A percentile compares a stretch with the other conserved stretches of the same genome.
Evolutionary conservation across 2,113 vertebrate species (phyloP).

Genomic region (Crotophaga sulcirostris): DNA sequence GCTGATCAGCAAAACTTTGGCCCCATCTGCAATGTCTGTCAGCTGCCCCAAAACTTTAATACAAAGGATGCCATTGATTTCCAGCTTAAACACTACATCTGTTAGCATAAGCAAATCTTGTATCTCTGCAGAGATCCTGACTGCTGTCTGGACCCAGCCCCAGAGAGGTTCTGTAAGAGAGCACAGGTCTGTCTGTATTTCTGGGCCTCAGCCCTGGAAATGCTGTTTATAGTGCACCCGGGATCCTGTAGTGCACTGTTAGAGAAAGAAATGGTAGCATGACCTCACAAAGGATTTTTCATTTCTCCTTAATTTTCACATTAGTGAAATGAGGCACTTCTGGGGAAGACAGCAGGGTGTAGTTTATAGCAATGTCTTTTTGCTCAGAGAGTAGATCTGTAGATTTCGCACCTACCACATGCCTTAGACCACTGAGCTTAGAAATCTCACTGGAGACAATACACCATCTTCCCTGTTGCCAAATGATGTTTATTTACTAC

Average conservation of each 20-base stretch:
- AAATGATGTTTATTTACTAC: neutral
- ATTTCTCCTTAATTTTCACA: neutral
- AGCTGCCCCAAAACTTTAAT: neutral
- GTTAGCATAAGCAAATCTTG: neutral
- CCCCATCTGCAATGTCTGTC: neutral
- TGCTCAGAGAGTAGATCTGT: neutral
- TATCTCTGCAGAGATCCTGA: neutral
- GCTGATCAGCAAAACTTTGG: neutral
- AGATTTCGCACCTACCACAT: neutral
- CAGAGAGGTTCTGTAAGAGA: neutral
- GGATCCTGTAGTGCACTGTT: neutral
- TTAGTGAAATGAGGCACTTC: neutral
- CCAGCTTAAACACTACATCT: neutral
- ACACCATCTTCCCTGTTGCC: neutral
- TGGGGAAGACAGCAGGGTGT: neutral
- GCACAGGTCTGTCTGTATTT: neutral
- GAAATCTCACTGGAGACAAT: neutral
- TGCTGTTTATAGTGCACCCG: fast-evolving
- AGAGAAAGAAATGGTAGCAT: neutral
- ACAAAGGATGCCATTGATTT: neutral
- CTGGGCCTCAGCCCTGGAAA: neutral
- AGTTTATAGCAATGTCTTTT: neutral
- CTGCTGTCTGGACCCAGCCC: neutral
- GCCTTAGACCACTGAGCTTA: neutral
- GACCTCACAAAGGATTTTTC: neutral